Conservation (phyloP, 2,113 vertebrate genomes). For the Rhinogobius similis region DNA sequence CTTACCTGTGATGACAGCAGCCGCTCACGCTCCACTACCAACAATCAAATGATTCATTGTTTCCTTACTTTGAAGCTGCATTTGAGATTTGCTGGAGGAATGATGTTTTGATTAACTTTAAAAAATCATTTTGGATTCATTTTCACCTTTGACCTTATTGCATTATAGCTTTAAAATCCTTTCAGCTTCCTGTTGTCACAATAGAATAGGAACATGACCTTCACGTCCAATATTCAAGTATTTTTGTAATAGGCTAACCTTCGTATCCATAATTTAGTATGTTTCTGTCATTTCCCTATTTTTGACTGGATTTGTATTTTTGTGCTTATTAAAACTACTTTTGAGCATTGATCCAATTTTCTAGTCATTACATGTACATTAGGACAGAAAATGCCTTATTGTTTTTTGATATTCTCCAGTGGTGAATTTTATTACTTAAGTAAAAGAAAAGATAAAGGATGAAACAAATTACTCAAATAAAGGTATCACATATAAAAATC, state of each 20-base stretch:
- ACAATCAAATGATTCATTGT: background rate
- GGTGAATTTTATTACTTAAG: too few species aligned
- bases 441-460: too few species aligned
- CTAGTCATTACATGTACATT: constrained; percentile 43
- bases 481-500: too few species aligned
- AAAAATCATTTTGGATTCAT: constrained; percentile 32
- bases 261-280: constrained; percentile 33
- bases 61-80: background rate
- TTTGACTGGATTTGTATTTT: constrained; percentile 68
- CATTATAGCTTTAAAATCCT: constrained; percentile 41
- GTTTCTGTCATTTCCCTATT: constrained; percentile 28
- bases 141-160: constrained; percentile 31
- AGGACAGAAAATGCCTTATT: background rate
- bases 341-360: constrained; percentile 48
- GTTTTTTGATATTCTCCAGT: background rate
- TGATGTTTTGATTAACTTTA: constrained; percentile 13
- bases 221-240: constrained; percentile 38
- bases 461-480: too few species aligned
- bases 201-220: constrained; percentile 14
- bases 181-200: constrained; percentile 15
- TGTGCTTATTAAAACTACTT: too few species aligned
- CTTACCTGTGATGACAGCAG: constrained; percentile 42
- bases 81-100: constrained; percentile 12
- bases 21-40: constrained; percentile 9
- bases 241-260: constrained; percentile 33